Evolutionary conservation across 2,797 vertebrate species (phyloP), one percentile per base, ranked within the genome.

Genomic region (Takifugu ocellatus): DNA sequence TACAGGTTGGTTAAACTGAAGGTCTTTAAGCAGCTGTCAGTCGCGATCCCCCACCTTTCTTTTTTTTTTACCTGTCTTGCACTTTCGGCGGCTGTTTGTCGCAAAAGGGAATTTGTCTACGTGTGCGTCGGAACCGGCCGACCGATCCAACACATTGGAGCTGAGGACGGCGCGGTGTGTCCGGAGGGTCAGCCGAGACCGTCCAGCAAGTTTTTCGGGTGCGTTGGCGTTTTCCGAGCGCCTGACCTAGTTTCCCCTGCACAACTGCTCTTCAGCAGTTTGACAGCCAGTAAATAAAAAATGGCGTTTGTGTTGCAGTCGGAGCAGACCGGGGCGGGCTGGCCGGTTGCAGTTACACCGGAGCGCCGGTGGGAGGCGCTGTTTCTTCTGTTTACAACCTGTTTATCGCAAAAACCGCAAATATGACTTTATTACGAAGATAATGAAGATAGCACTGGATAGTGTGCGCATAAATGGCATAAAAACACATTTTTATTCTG

Each of bases 121-220:
- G 56, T 87, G 79, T 83, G 83, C 58, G 72, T 82, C 48, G 44
- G 68, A 67, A 65, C 76, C 69, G 26, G 47, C 31, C 52, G 68
- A 73, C 64, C 68, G 72, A 68, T 79, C 78, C 74, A 76, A 80
- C 74, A 71, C 84, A 87, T 89, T 83, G 81, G 79, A 80, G 73
- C 77, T 79, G 71, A 64, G 56, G 58, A 72, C 64, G 52, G 49
- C 53, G n/a, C 66, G 26, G 42, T 51, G 66, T 33, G 59, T 66
- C 52, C 33, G 52, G 52, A 59, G 51, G n/a, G 70, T 10, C 58
- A 43, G 54, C 3, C 9, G 16, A 62, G 27, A 50, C 16, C 25
- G 17, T 15, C 2, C 1, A 45, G 53, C 49, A 25, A 36, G 26
- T 21, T 63, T 62, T 70, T 46, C 6, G 3, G 1, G 49, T 5